These are phyloP conservation scores for Globia sparganii DNA, from an alignment of 2,888 invertebrate species.

Conservation along the genomic window DNA sequence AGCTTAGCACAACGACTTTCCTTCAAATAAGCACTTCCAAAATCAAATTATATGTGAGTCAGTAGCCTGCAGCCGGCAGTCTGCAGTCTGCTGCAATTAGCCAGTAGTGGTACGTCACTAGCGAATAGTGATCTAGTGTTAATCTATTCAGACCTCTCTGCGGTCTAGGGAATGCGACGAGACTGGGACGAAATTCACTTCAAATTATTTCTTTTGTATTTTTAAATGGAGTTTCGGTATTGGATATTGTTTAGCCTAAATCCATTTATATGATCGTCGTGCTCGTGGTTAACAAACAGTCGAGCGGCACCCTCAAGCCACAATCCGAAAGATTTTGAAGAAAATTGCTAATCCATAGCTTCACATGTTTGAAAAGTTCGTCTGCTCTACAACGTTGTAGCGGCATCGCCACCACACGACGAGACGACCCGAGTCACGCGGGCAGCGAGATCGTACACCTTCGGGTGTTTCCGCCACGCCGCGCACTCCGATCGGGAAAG, in stretches of 20 bases:
- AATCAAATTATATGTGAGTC: neutral
- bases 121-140: constrained; percentile 23
- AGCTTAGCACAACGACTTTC: neutral
- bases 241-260: no score
- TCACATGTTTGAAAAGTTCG: neutral
- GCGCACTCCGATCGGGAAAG: no score
- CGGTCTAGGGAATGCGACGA: constrained; percentile 3
- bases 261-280: no score
- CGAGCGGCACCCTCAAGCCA: no score
- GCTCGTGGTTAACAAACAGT: neutral
- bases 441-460: no score
- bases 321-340: neutral
- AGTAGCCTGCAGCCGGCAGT: neutral
- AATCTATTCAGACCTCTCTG: constrained; percentile 27
- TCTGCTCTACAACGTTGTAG: no score
- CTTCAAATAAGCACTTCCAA: neutral
- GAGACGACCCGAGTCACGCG: no score
- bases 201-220: constrained; percentile 3
- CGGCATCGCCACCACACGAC: no score
- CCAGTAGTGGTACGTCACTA: neutral
- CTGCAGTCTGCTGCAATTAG: neutral
- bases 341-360: neutral
- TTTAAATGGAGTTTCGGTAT: neutral
- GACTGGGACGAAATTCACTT: constrained; percentile 10
- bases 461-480: no score